These are phyloP conservation scores for Pelobates fuscus DNA, from an alignment of 2,113 vertebrate species.

Conservation along the genomic window DNA sequence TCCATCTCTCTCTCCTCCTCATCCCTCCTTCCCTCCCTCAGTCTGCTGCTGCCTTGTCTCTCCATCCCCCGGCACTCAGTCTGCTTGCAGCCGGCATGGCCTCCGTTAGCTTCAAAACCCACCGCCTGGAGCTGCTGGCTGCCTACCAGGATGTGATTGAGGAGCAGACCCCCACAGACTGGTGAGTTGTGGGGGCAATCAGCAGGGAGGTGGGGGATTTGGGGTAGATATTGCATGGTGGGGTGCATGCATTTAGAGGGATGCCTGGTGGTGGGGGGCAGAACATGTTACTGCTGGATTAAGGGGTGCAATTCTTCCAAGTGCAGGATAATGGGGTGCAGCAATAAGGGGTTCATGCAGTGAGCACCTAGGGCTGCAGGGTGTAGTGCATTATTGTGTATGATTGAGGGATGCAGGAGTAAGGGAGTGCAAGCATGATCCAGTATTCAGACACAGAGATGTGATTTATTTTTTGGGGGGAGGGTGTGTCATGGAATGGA, in stretches of 20 bases:
- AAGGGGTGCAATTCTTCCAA: no score
- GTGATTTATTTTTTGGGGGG: no score
- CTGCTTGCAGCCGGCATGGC: constrained; percentile 58
- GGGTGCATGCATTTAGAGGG: constrained; percentile 4
- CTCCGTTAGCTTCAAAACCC: constrained; percentile 69
- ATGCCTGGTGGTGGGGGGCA: background rate
- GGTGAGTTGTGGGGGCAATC: constrained; percentile 60
- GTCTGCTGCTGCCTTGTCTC: background rate
- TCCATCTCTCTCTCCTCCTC: constrained; percentile 22
- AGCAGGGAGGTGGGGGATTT: background rate
- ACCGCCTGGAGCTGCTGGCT: constrained; percentile 75
- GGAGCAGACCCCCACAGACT: constrained; percentile 71
- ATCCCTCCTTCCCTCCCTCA: background rate
- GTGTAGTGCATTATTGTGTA: background rate
- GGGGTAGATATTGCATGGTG: background rate
- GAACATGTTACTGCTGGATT: no score
- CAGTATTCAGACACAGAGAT: no score
- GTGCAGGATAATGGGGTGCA: constrained; percentile 11
- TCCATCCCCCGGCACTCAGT: background rate
- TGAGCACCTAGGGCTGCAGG: background rate
- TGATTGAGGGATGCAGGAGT: background rate
- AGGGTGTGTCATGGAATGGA: background rate
- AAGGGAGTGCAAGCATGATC: constrained; percentile 6
- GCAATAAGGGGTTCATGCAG: background rate
- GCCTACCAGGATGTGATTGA: constrained; percentile 74